A percentile compares a stretch with the other conserved stretches of the same genome.
phyloP scores from a whole-genome alignment of 1,140 invertebrate genomes.

The Drosophila equinoxialis region DNA sequence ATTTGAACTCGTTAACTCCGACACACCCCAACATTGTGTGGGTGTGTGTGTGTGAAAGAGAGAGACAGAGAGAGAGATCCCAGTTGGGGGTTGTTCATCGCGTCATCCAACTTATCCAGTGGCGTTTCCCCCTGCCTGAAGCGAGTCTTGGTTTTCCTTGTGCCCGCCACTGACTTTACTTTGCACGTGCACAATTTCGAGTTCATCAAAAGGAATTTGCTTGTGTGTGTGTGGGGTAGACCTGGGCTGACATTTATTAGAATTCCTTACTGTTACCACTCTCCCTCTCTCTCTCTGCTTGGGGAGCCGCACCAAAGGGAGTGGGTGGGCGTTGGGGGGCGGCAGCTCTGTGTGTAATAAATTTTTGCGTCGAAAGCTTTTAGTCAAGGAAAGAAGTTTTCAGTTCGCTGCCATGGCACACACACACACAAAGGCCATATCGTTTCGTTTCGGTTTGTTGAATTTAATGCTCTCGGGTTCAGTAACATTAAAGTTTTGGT shows the following conservation, averaged over 20 bases:
- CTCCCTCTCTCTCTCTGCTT: background rate
- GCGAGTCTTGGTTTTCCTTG: background rate
- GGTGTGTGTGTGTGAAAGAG: constrained; percentile 11
- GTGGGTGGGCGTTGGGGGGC: background rate
- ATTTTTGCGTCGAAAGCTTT: constrained; percentile 65
- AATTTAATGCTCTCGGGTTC: constrained; percentile 40
- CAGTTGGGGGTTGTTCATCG: constrained; percentile 49
- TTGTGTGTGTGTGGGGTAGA: constrained; percentile 30
- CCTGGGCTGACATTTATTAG: constrained; percentile 73
- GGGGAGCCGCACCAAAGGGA: background rate
- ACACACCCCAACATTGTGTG: constrained; percentile 60
- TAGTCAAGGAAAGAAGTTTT: constrained; percentile 52
- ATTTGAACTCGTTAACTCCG: constrained; percentile 81
- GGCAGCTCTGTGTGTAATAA: constrained; percentile 38
- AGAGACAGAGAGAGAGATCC: background rate
- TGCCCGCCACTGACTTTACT: constrained; percentile 33
- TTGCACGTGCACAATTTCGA: constrained; percentile 80
- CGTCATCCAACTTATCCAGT: constrained; percentile 18
- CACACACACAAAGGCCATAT: background rate
- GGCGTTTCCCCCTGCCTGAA: constrained; percentile 18
- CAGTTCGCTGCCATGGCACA: constrained; percentile 43
- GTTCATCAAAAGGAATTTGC: constrained; percentile 79
- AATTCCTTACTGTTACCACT: constrained; percentile 54
- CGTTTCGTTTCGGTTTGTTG: constrained; percentile 68
- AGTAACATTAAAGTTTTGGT: constrained; percentile 63